Percentiles rank a stretch among this genome's conserved stretches.
Conservation (phyloP, 2,797 vertebrate species). For the Sebastes wilsoni region DNA sequence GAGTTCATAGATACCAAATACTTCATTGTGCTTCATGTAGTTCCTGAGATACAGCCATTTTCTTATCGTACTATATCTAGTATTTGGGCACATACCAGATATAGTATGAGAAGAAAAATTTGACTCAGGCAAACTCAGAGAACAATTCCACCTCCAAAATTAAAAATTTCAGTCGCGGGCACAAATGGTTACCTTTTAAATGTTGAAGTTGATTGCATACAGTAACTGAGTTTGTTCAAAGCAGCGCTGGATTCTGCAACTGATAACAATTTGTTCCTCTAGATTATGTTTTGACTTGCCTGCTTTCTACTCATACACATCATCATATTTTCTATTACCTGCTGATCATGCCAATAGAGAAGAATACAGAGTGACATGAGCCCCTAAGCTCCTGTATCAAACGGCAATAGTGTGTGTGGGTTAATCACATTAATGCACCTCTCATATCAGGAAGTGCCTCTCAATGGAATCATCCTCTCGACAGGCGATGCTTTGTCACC, state of each 20-base stretch:
- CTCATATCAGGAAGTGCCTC: slow-evolving; percentile 74
- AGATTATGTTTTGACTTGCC: slow-evolving; percentile 17
- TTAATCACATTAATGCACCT: slow-evolving; percentile 79
- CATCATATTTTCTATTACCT: slow-evolving; percentile 53
- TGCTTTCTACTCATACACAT: slow-evolving; percentile 10
- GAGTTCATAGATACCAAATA: no score
- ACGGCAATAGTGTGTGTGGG: slow-evolving; percentile 68
- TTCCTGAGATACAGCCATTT: no score
- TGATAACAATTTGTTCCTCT: slow-evolving; percentile 2
- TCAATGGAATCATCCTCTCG: slow-evolving; percentile 74
- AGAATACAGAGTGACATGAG: slow-evolving; percentile 53
- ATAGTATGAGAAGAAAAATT: no score
- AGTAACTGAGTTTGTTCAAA: slow-evolving; percentile 8
- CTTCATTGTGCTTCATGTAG: no score
- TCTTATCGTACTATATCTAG: no score
- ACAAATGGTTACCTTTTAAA: slow-evolving; percentile 6
- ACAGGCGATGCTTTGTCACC: slow-evolving; percentile 69
- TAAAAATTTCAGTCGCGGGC: no score
- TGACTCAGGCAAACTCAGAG: no score
- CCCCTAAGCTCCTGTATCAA: slow-evolving; percentile 62
- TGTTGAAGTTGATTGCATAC: slow-evolving; percentile 1
- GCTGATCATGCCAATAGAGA: slow-evolving; percentile 62
- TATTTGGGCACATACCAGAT: no score
- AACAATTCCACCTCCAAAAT: no score
- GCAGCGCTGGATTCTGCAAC: neutral